Percentiles rank a stretch among this genome's conserved stretches.
phyloP scores from a whole-genome alignment of 1,140 invertebrate genomes.

The Pseudomyrmex flavicornis region DNA sequence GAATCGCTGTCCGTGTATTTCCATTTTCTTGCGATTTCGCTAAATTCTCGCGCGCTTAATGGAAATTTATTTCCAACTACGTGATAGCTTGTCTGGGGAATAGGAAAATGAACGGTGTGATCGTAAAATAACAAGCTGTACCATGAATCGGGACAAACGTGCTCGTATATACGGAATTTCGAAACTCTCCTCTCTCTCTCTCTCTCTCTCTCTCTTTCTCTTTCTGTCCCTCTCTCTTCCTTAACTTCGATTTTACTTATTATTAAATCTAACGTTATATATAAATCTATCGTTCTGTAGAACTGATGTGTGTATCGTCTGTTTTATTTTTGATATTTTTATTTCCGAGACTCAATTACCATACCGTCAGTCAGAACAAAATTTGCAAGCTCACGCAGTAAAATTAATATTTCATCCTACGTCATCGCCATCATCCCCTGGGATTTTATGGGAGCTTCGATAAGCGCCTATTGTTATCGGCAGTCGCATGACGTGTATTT shows the following conservation, averaged over 20 bases:
- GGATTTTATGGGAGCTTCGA: slow-evolving; percentile 48
- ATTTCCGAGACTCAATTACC: slow-evolving; percentile 30
- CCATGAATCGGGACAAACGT: slow-evolving; percentile 42
- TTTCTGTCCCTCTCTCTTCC: not conserved
- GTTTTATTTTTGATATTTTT: slow-evolving; percentile 18
- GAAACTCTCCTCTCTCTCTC: not conserved
- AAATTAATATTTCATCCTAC: slow-evolving; percentile 56
- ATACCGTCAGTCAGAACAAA: slow-evolving; percentile 30
- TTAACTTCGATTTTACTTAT: not conserved
- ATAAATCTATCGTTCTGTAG: not conserved
- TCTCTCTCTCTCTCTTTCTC: too few relatives aligned
- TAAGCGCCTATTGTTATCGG: slow-evolving; percentile 61
- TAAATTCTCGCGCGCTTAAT: slow-evolving; percentile 12
- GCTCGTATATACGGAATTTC: slow-evolving; percentile 49
- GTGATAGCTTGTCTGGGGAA: slow-evolving; percentile 48
- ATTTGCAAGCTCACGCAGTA: slow-evolving; percentile 37
- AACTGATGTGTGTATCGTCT: not conserved
- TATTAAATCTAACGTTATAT: not conserved
- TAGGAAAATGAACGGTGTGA: slow-evolving; percentile 50
- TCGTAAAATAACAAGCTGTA: slow-evolving; percentile 56
- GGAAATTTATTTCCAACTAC: slow-evolving; percentile 47
- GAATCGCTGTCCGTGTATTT: slow-evolving; percentile 6
- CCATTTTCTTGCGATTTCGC: slow-evolving; percentile 52
- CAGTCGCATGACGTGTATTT: slow-evolving; percentile 62
- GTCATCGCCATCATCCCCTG: slow-evolving; percentile 39